These are phyloP conservation scores for Automeris io DNA, from an alignment of 2,888 invertebrate genomes.

Conservation along the genomic window DNA sequence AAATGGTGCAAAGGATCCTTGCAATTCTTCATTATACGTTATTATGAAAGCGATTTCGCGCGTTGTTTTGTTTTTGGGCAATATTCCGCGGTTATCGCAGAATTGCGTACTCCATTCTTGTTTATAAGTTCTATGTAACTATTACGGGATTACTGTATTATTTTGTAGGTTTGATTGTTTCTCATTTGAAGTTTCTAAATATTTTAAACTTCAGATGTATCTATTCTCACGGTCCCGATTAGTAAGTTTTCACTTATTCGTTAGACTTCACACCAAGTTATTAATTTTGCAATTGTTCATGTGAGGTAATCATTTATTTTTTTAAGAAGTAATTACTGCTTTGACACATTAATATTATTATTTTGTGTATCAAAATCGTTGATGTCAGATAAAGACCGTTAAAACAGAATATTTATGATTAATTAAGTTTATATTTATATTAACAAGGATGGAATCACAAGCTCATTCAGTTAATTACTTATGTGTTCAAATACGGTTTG, in stretches of 20 bases:
- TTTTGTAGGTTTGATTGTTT: not conserved
- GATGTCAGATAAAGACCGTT: not conserved
- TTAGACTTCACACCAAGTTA: too few relatives aligned
- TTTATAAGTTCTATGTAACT: not conserved
- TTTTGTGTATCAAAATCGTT: too few relatives aligned
- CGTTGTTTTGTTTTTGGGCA: not conserved
- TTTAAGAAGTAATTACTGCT: too few relatives aligned
- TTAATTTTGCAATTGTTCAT: too few relatives aligned
- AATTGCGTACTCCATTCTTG: conserved; percentile 3
- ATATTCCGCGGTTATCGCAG: not conserved
- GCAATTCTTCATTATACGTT: conserved; percentile 11
- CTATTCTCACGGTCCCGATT: not conserved
- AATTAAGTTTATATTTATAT: not conserved
- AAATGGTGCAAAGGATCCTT: conserved; percentile 17
- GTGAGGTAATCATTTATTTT: too few relatives aligned
- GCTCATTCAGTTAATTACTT: not conserved
- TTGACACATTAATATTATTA: too few relatives aligned
- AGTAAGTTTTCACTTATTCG: too few relatives aligned
- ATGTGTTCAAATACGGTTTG: not conserved
- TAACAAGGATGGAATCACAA: not conserved
- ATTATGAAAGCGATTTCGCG: conserved; percentile 1
- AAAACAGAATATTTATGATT: not conserved
- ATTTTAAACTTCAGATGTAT: not conserved
- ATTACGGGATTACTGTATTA: not conserved
- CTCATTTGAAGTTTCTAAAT: not conserved